Conservation (phyloP, 2,113 vertebrate species). For the Poecilia latipinna region DNA sequence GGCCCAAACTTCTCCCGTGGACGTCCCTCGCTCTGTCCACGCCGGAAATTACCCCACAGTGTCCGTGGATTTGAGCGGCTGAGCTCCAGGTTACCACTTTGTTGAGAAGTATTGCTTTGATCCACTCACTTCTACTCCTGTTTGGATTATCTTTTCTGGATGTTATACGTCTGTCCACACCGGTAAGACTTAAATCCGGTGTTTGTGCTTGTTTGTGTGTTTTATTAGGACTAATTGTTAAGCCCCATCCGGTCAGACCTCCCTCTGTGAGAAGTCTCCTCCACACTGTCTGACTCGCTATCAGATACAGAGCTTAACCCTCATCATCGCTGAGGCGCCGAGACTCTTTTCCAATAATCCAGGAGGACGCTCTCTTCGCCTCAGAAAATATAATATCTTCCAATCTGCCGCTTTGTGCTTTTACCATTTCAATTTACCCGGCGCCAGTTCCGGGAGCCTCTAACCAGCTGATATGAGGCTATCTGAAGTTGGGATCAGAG, state of each 20-base stretch:
- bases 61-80: constrained; percentile 55
- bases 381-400: constrained; percentile 35
- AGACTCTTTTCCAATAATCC: constrained; percentile 56
- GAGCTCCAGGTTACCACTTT: constrained; percentile 54
- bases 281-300: constrained; percentile 11
- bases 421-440: constrained; percentile 23
- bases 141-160: constrained; percentile 72
- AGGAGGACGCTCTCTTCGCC: constrained; percentile 49
- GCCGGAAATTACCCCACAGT: constrained; percentile 41
- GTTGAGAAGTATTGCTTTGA: constrained; percentile 56
- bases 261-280: constrained; percentile 13
- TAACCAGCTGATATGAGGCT: constrained; percentile 28
- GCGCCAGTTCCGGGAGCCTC: constrained; percentile 26
- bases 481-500: constrained; percentile 54
- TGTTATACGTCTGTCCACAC: constrained; percentile 65
- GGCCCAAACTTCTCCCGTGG: constrained; percentile 65
- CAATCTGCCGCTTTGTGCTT: constrained; percentile 28
- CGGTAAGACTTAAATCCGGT: constrained; percentile 59
- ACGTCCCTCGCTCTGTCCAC: constrained; percentile 27
- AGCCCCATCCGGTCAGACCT: constrained; percentile 21
- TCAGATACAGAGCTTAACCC: constrained; percentile 43
- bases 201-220: neutral
- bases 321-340: constrained; percentile 32
- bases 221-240: constrained; percentile 22
- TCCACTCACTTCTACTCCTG: constrained; percentile 23